Evolutionary conservation across 1,140 invertebrate species (phyloP).

Genomic region (Manduca sexta): DNA sequence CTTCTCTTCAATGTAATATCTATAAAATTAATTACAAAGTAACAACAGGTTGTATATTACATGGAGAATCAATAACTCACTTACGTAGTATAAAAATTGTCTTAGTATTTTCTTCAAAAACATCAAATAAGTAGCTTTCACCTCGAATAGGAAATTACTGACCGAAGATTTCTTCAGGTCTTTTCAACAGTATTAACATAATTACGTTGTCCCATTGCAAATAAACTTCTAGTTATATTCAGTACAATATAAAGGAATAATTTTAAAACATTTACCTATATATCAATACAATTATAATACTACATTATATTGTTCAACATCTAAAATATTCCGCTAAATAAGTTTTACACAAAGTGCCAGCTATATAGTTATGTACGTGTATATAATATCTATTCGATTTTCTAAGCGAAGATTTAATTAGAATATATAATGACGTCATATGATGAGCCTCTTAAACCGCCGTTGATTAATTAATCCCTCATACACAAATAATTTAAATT

Average conservation of each 20-base stretch:
- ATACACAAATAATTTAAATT: too few species aligned
- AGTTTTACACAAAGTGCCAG: conserved; percentile 46
- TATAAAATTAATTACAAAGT: conserved; percentile 12
- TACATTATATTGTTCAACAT: conserved; percentile 22
- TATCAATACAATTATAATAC: conserved; percentile 7
- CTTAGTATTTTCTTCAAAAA: too few species aligned
- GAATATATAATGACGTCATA: conserved; percentile 6
- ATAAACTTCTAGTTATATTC: background rate
- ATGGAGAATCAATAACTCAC: conserved; percentile 41
- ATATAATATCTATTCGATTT: conserved; percentile 41
- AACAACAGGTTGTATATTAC: conserved; percentile 15
- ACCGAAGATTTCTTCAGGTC: too few species aligned
- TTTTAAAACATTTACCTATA: background rate
- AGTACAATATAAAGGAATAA: background rate
- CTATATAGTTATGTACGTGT: conserved; percentile 46
- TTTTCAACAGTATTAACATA: too few species aligned
- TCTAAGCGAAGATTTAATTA: conserved; percentile 35
- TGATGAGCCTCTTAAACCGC: too few species aligned
- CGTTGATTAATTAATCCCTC: too few species aligned
- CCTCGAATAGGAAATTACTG: too few species aligned
- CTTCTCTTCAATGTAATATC: too few species aligned
- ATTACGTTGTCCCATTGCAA: too few species aligned
- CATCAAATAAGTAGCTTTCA: too few species aligned
- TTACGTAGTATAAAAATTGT: background rate
- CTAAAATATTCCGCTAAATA: conserved; percentile 33